phyloP scores from a whole-genome alignment of 2,888 invertebrate species.

The Ormyrus labotus region DNA sequence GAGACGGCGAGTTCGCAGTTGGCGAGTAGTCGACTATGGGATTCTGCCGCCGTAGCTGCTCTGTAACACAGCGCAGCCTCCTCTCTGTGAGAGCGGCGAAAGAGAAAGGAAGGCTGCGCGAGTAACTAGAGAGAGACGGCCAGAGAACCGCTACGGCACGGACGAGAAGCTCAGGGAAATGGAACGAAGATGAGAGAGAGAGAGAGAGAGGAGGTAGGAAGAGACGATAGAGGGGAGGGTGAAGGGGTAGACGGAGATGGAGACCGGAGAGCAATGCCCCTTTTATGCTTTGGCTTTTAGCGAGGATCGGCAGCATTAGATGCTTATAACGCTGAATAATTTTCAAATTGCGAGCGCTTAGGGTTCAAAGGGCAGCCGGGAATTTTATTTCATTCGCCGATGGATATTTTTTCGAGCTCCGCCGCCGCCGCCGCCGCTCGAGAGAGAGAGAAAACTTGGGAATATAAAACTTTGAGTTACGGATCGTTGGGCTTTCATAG shows the following conservation, averaged over 20 bases:
- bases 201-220: conserved; percentile 38
- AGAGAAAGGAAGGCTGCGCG: conserved; percentile 52
- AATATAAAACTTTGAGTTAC: no score
- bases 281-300: conserved; percentile 48
- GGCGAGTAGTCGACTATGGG: conserved; percentile 18
- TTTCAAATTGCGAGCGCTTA: conserved; percentile 5
- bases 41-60: conserved; percentile 25
- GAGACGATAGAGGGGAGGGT: background rate
- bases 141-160: conserved; percentile 31
- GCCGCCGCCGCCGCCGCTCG: no score
- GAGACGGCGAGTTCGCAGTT: background rate
- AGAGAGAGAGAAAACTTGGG: no score
- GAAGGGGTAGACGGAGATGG: conserved; percentile 34
- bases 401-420: background rate
- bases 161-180: conserved; percentile 45
- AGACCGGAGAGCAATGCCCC: conserved; percentile 49
- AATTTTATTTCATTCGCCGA: background rate
- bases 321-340: conserved; percentile 21
- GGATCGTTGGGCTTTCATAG: no score
- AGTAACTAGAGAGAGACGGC: conserved; percentile 17
- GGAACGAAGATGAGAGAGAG: conserved; percentile 50
- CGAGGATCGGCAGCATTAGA: background rate
- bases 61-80: conserved; percentile 35
- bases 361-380: background rate
- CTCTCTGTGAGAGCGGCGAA: conserved; percentile 37